Conservation (phyloP, 2,888 invertebrate species). For the Lithophane leautieri region DNA sequence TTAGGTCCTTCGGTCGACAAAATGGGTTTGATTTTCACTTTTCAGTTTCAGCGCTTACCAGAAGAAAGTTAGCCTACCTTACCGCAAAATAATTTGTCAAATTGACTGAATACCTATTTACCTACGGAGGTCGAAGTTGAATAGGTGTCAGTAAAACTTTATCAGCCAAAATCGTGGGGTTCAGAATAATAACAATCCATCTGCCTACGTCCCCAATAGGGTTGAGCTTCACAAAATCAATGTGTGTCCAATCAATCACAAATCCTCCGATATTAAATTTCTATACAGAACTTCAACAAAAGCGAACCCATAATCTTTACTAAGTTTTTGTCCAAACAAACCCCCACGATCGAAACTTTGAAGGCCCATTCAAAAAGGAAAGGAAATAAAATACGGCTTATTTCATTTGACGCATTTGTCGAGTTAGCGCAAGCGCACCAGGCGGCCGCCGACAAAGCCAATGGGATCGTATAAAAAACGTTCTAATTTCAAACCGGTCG, state of each 20-base stretch:
- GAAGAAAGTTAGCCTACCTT: background rate
- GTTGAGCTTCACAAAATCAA: constrained; percentile 54
- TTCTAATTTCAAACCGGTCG: constrained; percentile 90
- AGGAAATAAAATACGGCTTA: constrained; percentile 89
- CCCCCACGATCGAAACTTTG: constrained; percentile 76
- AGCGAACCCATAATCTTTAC: constrained; percentile 69
- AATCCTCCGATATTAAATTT: constrained; percentile 66
- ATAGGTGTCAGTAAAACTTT: constrained; percentile 1
- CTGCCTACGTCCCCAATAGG: constrained; percentile 37
- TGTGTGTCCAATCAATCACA: constrained; percentile 65
- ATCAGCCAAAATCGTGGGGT: constrained; percentile 12
- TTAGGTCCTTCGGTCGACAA: background rate
- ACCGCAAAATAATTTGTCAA: background rate
- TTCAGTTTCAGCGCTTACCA: background rate
- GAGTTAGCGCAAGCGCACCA: constrained; percentile 89
- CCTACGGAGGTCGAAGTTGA: background rate
- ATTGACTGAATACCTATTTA: background rate
- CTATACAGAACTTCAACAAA: constrained; percentile 66
- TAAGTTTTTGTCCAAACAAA: constrained; percentile 79
- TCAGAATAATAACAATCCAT: constrained; percentile 34
- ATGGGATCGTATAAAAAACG: constrained; percentile 85
- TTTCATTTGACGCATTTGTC: constrained; percentile 90
- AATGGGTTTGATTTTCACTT: background rate
- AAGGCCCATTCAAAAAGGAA: constrained; percentile 82
- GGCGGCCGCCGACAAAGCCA: constrained; percentile 89